Evolutionary conservation across 2,797 vertebrate genomes (phyloP).

Genomic region (Carapus acus): DNA sequence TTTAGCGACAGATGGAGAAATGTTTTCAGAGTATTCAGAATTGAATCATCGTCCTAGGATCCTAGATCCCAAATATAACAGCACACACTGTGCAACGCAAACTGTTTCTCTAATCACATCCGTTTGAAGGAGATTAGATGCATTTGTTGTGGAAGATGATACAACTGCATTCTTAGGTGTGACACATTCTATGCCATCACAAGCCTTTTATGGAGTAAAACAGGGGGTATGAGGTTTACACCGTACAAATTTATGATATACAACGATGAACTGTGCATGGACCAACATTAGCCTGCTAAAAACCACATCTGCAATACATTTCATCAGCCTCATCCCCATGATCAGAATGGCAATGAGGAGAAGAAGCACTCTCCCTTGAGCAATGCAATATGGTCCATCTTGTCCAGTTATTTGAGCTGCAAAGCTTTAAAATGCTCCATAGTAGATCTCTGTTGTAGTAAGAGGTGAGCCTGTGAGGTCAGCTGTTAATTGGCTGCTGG

Average conservation of each 20-base stretch:
- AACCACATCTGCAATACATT: constrained; percentile 23
- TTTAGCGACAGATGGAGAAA: constrained; percentile 71
- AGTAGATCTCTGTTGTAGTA: constrained; percentile 66
- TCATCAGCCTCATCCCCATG: constrained; percentile 5
- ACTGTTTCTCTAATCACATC: constrained; percentile 1
- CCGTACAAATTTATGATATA: neutral
- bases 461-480: constrained; percentile 63
- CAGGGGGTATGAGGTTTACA: no score
- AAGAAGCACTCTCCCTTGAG: constrained; percentile 29
- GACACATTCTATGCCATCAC: no score
- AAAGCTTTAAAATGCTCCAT: constrained; percentile 56
- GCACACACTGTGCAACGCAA: neutral
- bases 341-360: constrained; percentile 43
- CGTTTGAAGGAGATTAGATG: constrained; percentile 3
- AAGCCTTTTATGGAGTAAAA: no score
- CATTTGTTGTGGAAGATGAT: no score
- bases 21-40: constrained; percentile 51
- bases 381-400: constrained; percentile 44
- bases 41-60: constrained; percentile 27
- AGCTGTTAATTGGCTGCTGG: constrained; percentile 67
- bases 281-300: neutral
- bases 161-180: no score
- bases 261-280: neutral
- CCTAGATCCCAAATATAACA: neutral
- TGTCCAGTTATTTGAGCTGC: constrained; percentile 57